phyloP scores from a whole-genome alignment of 2,113 vertebrate genomes.

The Columba livia region DNA sequence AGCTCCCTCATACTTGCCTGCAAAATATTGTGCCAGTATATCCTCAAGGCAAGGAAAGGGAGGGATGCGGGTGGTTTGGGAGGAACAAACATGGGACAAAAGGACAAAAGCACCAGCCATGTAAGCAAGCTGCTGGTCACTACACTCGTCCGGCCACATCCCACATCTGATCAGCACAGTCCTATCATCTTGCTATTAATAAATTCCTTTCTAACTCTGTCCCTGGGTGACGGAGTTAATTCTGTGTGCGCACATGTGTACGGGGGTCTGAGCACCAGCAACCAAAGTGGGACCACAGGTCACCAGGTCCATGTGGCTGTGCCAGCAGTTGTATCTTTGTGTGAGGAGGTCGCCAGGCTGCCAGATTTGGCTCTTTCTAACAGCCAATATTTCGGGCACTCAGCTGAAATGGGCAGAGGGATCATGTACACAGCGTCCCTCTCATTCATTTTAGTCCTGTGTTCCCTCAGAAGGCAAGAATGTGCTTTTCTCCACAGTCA shows the following conservation, averaged over 20 bases:
- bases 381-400: background rate
- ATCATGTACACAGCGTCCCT: background rate
- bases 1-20: background rate
- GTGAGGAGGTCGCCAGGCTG: background rate
- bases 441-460: background rate
- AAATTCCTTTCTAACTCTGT: background rate
- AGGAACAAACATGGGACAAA: background rate
- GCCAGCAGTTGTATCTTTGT: background rate
- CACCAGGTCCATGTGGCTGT: background rate
- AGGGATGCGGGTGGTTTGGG: background rate
- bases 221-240: too few relatives aligned
- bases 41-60: background rate
- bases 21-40: background rate
- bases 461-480: background rate
- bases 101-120: background rate
- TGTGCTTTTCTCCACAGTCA: background rate
- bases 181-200: background rate
- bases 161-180: background rate
- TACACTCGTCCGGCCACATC: background rate
- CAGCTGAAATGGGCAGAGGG: background rate
- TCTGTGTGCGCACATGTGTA: rapidly evolving
- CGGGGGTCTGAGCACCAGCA: background rate
- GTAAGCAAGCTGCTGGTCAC: background rate
- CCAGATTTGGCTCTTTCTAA: background rate
- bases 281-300: background rate